These are phyloP conservation scores for Fissipunctia ypsillon DNA, from an alignment of 2,888 invertebrate species.

Conservation along the genomic window DNA sequence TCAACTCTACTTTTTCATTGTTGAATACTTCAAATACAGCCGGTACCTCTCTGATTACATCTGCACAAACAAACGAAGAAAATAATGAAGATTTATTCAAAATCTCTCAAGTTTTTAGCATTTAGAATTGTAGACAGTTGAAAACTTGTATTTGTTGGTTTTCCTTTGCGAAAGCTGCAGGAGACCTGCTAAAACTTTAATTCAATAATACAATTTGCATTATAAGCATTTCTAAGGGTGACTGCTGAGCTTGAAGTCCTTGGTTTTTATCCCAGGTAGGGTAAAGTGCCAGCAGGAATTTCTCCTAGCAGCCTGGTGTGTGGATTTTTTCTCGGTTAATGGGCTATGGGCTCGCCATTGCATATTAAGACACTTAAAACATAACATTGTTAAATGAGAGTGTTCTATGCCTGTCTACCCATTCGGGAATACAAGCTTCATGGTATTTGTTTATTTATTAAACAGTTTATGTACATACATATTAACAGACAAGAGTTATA, in stretches of 20 bases:
- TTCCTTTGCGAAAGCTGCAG: neutral
- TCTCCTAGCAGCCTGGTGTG: neutral
- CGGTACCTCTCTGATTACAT: slow-evolving; percentile 16
- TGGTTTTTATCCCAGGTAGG: neutral
- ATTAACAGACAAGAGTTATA: too few relatives aligned
- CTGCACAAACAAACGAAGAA: slow-evolving; percentile 19
- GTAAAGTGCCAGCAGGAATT: neutral
- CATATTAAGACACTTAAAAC: neutral
- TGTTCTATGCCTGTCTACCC: neutral
- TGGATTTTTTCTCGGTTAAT: neutral
- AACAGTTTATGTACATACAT: too few relatives aligned
- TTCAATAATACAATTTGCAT: neutral
- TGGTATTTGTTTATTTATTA: too few relatives aligned
- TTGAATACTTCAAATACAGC: slow-evolving; percentile 4
- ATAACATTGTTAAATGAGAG: neutral
- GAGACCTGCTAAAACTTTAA: slow-evolving; percentile 1
- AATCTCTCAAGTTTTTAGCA: slow-evolving; percentile 6
- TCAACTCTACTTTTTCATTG: slow-evolving; percentile 5
- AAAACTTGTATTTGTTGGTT: slow-evolving; percentile 8
- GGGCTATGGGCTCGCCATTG: neutral
- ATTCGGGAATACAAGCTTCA: neutral
- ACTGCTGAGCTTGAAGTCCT: neutral
- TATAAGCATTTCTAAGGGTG: neutral
- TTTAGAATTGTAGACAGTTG: slow-evolving; percentile 40
- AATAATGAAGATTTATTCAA: slow-evolving; percentile 26